These are phyloP conservation scores for Pteropus alecto DNA, from an alignment of 2,113 vertebrate genomes.

Conservation along the genomic window DNA sequence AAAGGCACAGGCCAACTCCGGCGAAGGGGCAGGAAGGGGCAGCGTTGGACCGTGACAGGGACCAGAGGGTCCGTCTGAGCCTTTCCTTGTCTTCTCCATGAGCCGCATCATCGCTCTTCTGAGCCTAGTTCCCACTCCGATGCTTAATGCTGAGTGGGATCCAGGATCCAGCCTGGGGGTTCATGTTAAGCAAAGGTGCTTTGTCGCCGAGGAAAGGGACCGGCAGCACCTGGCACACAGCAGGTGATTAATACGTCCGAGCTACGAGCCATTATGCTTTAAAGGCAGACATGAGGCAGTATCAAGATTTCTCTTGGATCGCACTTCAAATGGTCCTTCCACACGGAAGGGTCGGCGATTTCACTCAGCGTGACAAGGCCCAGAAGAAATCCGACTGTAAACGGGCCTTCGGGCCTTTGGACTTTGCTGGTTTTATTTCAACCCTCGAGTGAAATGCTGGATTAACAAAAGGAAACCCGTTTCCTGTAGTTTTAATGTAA, in stretches of 20 bases:
- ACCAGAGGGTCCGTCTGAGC: neutral
- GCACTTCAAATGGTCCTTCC: slow-evolving; percentile 17
- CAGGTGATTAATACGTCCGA: neutral
- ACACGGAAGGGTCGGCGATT: slow-evolving; percentile 26
- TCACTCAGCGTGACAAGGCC: neutral
- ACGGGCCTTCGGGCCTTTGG: neutral
- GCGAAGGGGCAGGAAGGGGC: accelerated
- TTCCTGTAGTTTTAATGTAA: neutral
- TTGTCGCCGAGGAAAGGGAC: neutral
- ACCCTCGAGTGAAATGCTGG: neutral
- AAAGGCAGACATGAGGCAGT: neutral
- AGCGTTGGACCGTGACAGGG: neutral
- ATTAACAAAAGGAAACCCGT: neutral
- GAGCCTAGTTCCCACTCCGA: neutral
- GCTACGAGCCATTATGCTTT: neutral
- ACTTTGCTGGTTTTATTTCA: slow-evolving; percentile 41
- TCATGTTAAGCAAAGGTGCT: neutral
- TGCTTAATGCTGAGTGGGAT: accelerated
- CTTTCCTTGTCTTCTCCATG: neutral
- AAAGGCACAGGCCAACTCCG: too few species aligned
- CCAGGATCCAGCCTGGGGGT: neutral
- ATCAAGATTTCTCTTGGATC: accelerated
- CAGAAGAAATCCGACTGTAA: slow-evolving; percentile 28
- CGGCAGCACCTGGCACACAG: neutral
- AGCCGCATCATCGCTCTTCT: neutral